These are phyloP conservation scores for Nothocercus julius DNA, from an alignment of 2,113 vertebrate species.

Conservation along the genomic window DNA sequence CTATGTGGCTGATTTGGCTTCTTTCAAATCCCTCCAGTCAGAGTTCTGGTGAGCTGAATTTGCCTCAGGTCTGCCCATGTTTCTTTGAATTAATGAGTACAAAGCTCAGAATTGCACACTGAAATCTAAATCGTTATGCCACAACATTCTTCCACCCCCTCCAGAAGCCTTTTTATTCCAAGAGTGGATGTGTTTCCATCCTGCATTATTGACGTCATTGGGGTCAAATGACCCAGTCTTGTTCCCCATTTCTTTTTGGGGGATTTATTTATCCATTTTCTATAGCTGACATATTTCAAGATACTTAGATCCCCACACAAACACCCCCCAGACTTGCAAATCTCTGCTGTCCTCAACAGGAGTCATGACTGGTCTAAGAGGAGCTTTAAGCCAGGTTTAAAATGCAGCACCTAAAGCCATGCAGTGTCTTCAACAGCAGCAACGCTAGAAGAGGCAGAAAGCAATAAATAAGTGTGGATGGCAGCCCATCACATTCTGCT, in stretches of 20 bases:
- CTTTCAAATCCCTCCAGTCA: too few relatives aligned
- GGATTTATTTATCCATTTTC: neutral
- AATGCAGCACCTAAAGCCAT: accelerated
- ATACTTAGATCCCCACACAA: neutral
- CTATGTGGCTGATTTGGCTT: neutral
- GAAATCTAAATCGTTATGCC: neutral
- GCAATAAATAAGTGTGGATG: neutral
- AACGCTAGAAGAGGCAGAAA: neutral
- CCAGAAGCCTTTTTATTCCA: too few relatives aligned
- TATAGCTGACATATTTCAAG: accelerated
- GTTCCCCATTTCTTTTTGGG: neutral
- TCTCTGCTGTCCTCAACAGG: neutral
- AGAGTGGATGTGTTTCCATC: neutral
- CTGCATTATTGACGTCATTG: neutral
- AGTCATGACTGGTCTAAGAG: neutral
- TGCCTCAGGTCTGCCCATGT: neutral
- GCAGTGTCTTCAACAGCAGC: neutral
- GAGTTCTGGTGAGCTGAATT: neutral
- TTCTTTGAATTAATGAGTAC: neutral
- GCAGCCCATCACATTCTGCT: neutral
- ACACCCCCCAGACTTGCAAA: neutral
- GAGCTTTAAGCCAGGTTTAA: neutral
- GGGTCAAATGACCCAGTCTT: neutral
- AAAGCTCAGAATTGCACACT: neutral
- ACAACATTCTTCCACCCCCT: too few relatives aligned